Evolutionary conservation across 2,888 invertebrate genomes (phyloP), one percentile per base, ranked within the genome.

Genomic region (Pimpla rufipes): DNA sequence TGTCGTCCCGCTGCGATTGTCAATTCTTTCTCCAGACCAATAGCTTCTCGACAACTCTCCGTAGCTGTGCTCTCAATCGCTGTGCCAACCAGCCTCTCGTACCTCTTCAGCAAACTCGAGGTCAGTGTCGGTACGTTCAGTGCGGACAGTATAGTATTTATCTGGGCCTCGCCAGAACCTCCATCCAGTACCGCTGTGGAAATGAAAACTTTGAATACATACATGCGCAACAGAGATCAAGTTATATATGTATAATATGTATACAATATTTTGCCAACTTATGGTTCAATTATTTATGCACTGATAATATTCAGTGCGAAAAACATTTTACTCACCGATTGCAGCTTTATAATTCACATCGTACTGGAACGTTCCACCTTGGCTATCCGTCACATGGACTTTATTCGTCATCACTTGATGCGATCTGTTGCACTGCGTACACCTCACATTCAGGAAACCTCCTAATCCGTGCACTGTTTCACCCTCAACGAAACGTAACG

Each of bases 61-160:
- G 21, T 67, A 45, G 81, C 81, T 40, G 71, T 47, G 29, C 11
- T 50, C 50, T 78, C 71, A 6, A 81, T 50, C 21, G 55, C 64
- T 8, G 35, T 4, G 35, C 71, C 81, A 40, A 62, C 55, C 13
- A 50, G 6, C 59, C 71, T 68, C 35, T 81, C 76, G 57, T 81
- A 64, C 23, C 71, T 18, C 35, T 78, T 81, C 8, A 81, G 45
- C 11, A 78, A 13, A 42, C 18, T 47, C 42, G 76, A 13, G 7
- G 71, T 21, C 2, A 81, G 52, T 40, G 67, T 57, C 8, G 76
- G 76, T 16, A 78, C 50, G 68, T 81, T 81, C 11, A 81, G 35
- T 18, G 50, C 62, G 2, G 40, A 77, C 47, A 78, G n/a, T 29
- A 78, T 50, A 3, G 64, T 78, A 16, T 81, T 81, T 8, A 78